These are phyloP conservation scores for Phalacrocorax pelagicus DNA, from an alignment of 2,113 vertebrate species.

Conservation along the genomic window DNA sequence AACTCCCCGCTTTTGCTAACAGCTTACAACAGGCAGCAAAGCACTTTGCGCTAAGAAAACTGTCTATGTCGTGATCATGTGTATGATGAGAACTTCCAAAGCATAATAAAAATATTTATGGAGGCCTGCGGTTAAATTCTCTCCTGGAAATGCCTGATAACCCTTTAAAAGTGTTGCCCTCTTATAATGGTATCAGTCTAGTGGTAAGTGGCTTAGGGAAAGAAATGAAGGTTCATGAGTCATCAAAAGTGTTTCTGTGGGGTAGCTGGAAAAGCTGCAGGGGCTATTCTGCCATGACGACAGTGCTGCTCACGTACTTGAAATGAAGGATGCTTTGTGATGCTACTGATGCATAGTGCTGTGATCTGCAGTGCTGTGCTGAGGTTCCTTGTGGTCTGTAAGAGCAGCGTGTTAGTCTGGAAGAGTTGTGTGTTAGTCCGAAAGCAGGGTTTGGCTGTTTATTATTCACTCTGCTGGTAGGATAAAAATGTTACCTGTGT, in stretches of 20 bases:
- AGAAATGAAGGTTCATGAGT: not conserved
- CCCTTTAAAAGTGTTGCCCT: not conserved
- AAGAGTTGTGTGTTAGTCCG: not conserved
- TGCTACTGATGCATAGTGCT: not conserved
- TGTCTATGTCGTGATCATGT: not conserved
- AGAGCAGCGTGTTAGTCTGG: not conserved
- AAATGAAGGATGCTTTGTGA: not conserved
- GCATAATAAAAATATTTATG: slow-evolving; percentile 31
- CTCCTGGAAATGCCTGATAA: not conserved
- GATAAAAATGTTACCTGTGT: not conserved
- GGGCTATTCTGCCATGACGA: not conserved
- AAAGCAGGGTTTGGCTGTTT: not conserved
- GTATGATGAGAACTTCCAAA: slow-evolving; percentile 28
- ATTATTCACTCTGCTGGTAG: not conserved
- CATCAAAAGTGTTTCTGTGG: not conserved
- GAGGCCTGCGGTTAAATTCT: slow-evolving; percentile 32
- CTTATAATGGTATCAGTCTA: not conserved
- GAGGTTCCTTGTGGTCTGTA: not conserved
- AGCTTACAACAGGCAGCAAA: slow-evolving; percentile 5
- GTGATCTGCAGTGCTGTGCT: not conserved
- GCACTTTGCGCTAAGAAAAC: slow-evolving; percentile 11
- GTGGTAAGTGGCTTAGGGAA: not conserved
- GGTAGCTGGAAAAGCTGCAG: not conserved
- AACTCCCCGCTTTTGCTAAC: slow-evolving; percentile 41
- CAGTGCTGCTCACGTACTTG: not conserved